These are phyloP conservation scores for Bucorvus abyssinicus DNA, from an alignment of 2,797 vertebrate species.

Conservation along the genomic window DNA sequence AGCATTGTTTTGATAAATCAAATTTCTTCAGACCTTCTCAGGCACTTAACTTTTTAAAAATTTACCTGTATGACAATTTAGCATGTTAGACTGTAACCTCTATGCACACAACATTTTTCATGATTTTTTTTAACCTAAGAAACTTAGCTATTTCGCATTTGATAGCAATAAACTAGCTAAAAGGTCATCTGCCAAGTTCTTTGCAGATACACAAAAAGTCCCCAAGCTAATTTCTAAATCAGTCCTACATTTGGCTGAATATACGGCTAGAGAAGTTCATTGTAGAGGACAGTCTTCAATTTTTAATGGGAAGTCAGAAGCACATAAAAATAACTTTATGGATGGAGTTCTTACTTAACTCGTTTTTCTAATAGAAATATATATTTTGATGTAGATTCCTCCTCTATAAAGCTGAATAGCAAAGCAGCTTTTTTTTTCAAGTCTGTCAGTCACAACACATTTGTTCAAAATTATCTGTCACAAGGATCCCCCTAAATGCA, in stretches of 20 bases:
- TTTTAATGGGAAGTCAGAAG: constrained; percentile 26
- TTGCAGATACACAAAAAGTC: not conserved
- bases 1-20: not conserved
- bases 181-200: not conserved
- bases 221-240: not conserved
- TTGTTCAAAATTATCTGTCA: not conserved
- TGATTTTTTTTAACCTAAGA: not conserved
- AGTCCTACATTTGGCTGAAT: not conserved
- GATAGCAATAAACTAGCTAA: not conserved
- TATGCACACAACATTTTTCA: not conserved
- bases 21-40: not conserved
- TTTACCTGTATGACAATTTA: not conserved
- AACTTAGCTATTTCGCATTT: not conserved
- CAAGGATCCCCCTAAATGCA: not conserved
- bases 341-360: not conserved
- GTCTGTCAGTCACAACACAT: not conserved
- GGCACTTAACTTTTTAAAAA: not conserved
- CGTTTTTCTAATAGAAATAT: not conserved
- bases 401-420: too few species aligned
- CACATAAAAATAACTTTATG: not conserved
- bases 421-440: not conserved
- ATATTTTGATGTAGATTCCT: not conserved
- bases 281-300: constrained; percentile 10
- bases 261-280: not conserved
- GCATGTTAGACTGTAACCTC: not conserved